These are phyloP conservation scores for Eurystomus glaucurus DNA, from an alignment of 2,797 vertebrate genomes.

Conservation along the genomic window DNA sequence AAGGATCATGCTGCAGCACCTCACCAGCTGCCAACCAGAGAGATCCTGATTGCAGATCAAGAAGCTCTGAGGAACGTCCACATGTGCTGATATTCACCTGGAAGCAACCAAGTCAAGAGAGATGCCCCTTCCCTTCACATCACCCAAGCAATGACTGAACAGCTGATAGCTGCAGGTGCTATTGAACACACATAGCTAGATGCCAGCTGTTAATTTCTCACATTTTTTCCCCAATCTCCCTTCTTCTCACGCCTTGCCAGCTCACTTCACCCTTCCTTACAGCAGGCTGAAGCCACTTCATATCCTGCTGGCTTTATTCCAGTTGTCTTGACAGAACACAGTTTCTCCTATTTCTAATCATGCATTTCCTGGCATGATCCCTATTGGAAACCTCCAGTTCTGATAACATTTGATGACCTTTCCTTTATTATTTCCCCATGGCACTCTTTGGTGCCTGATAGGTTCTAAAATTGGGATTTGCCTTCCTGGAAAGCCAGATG, in stretches of 20 bases:
- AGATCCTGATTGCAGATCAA: background rate
- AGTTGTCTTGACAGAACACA: constrained; percentile 25
- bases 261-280: background rate
- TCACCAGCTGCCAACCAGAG: background rate
- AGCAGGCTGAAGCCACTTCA: constrained; percentile 17
- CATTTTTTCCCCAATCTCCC: background rate
- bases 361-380: constrained; percentile 29
- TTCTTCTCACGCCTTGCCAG: background rate
- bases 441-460: background rate
- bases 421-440: constrained; percentile 59
- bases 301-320: constrained; percentile 14
- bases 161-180: background rate
- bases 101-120: background rate
- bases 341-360: constrained; percentile 32
- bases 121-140: background rate
- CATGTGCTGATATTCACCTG: fast-evolving
- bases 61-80: background rate
- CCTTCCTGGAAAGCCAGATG: constrained; percentile 74
- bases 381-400: constrained; percentile 37
- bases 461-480: constrained; percentile 65
- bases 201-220: background rate
- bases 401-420: constrained; percentile 50
- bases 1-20: fast-evolving
- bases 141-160: fast-evolving
- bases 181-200: background rate